These are phyloP conservation scores for Odontocolon sp. DNA, from an alignment of 2,888 invertebrate species.

Conservation along the genomic window DNA sequence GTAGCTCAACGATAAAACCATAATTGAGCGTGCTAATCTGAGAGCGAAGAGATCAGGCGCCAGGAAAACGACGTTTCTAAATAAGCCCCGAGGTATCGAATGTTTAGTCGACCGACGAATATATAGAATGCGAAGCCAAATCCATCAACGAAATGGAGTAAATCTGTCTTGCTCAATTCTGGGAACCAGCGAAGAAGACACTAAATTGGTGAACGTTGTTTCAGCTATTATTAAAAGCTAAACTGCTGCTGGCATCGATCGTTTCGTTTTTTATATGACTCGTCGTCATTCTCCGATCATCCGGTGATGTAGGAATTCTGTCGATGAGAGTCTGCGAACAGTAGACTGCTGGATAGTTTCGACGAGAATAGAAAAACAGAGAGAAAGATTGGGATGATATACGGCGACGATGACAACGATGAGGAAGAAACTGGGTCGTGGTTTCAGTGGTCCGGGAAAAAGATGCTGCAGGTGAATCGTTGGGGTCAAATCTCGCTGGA, in stretches of 20 bases:
- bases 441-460: constrained; percentile 57
- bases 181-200: not conserved
- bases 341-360: constrained; percentile 43
- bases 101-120: constrained; percentile 30
- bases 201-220: constrained; percentile 5
- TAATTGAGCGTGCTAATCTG: constrained; percentile 26
- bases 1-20: constrained; percentile 25
- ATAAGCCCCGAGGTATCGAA: constrained; percentile 55
- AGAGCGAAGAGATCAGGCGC: constrained; percentile 18
- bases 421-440: constrained; percentile 69
- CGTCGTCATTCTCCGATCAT: constrained; percentile 5
- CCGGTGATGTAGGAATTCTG: not conserved
- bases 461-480: constrained; percentile 42
- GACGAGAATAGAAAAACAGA: constrained; percentile 63
- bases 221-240: constrained; percentile 1
- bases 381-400: not conserved
- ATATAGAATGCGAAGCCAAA: constrained; percentile 2
- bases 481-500: too few species aligned
- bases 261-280: not conserved
- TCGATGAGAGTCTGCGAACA: not conserved
- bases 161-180: constrained; percentile 37
- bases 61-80: constrained; percentile 55
- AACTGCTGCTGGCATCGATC: not conserved
- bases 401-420: constrained; percentile 16
- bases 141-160: constrained; percentile 34